These are phyloP conservation scores for Bruchidius siliquastri DNA, from an alignment of 2,888 invertebrate genomes.

Conservation along the genomic window DNA sequence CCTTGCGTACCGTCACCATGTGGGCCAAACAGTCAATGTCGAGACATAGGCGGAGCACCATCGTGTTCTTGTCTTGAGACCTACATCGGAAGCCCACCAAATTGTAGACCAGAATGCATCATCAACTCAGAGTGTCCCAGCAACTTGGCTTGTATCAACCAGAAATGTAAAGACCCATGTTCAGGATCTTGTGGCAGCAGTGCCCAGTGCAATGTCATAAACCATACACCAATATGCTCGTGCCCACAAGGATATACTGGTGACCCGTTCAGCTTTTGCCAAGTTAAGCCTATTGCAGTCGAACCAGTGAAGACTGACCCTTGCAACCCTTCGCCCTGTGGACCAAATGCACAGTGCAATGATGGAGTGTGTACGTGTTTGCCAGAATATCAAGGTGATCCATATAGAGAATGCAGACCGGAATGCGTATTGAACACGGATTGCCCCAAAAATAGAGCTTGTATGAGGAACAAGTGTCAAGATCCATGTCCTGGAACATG, in stretches of 20 bases:
- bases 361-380: slow-evolving; percentile 66
- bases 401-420: slow-evolving; percentile 69
- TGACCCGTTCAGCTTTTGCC: slow-evolving; percentile 70
- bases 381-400: slow-evolving; percentile 69
- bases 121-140: slow-evolving; percentile 70
- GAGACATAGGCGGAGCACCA: slow-evolving; percentile 59
- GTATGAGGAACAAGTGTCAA: slow-evolving; percentile 67
- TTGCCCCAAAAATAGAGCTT: slow-evolving; percentile 64
- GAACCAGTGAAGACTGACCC: slow-evolving; percentile 51
- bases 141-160: slow-evolving; percentile 66
- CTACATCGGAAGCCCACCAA: slow-evolving; percentile 70
- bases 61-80: slow-evolving; percentile 69
- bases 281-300: slow-evolving; percentile 51
- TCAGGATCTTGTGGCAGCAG: slow-evolving; percentile 71
- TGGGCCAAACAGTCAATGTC: slow-evolving; percentile 71
- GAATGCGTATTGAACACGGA: slow-evolving; percentile 75
- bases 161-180: slow-evolving; percentile 72
- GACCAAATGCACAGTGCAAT: slow-evolving; percentile 59
- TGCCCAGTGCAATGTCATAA: slow-evolving; percentile 68
- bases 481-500: slow-evolving; percentile 72
- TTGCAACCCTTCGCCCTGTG: slow-evolving; percentile 73
- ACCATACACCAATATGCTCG: slow-evolving; percentile 72
- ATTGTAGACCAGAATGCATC: slow-evolving; percentile 74
- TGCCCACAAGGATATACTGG: slow-evolving; percentile 69
- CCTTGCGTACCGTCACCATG: slow-evolving; percentile 77